A percentile compares a stretch with the other conserved stretches of the same genome.
Evolutionary conservation across 1,140 invertebrate genomes (phyloP).

Genomic region (Augochlora pura): DNA sequence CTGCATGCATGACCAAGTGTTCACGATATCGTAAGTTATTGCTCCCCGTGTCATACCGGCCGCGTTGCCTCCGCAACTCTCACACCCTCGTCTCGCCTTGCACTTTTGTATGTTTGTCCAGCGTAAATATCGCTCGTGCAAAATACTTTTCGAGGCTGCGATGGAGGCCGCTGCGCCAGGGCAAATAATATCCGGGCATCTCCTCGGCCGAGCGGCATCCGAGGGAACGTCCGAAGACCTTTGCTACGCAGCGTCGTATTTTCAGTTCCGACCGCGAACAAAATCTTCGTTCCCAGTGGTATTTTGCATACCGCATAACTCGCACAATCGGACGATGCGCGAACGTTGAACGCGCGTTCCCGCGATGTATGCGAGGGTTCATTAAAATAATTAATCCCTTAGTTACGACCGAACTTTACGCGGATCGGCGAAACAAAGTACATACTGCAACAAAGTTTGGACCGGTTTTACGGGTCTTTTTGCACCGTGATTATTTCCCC

Average conservation of each 20-base stretch:
- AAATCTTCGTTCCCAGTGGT: slow-evolving; percentile 2
- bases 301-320: too few relatives aligned
- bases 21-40: slow-evolving; percentile 61
- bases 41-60: slow-evolving; percentile 35
- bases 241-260: slow-evolving; percentile 18
- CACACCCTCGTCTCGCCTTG: slow-evolving; percentile 41
- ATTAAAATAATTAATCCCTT: too few relatives aligned
- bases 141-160: slow-evolving; percentile 75
- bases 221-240: slow-evolving; percentile 35
- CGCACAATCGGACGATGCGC: too few relatives aligned
- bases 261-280: not conserved
- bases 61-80: slow-evolving; percentile 52
- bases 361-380: too few relatives aligned
- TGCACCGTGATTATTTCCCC: too few relatives aligned
- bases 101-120: slow-evolving; percentile 62
- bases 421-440: too few relatives aligned
- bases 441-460: too few relatives aligned
- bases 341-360: too few relatives aligned
- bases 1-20: slow-evolving; percentile 24
- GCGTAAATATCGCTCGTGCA: slow-evolving; percentile 71
- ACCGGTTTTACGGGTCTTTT: too few relatives aligned
- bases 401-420: too few relatives aligned
- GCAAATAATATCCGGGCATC: slow-evolving; percentile 64
- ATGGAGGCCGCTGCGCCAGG: slow-evolving; percentile 70
- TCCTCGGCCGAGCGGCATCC: slow-evolving; percentile 37